Percentiles rank a stretch among this genome's conserved stretches.
phyloP scores from a whole-genome alignment of 2,888 invertebrate species.

The Auanema sp. region DNA sequence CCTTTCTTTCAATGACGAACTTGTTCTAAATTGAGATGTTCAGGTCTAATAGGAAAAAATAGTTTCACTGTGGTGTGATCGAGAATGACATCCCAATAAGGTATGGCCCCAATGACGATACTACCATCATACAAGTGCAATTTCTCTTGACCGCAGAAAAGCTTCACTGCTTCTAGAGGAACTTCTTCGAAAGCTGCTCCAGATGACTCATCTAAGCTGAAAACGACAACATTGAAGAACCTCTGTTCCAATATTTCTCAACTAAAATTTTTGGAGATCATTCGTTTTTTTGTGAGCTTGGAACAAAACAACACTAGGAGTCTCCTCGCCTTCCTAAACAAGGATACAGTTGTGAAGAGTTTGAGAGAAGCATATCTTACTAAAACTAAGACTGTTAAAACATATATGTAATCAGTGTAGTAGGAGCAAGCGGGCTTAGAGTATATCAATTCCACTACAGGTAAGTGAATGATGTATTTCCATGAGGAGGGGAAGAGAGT shows the following conservation, averaged over 20 bases:
- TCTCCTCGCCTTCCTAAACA: conserved; percentile 7
- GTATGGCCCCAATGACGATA: conserved; percentile 11
- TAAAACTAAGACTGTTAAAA: not conserved
- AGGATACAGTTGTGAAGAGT: not conserved
- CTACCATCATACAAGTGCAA: conserved; percentile 19
- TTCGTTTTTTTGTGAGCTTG: not conserved
- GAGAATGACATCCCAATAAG: not conserved
- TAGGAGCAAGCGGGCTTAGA: not conserved
- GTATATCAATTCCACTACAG: not conserved
- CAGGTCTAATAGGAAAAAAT: not conserved
- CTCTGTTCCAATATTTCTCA: too few species aligned
- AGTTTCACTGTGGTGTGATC: not conserved
- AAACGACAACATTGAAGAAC: not conserved
- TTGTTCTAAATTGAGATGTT: not conserved
- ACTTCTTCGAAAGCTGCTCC: conserved; percentile 6
- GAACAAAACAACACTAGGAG: not conserved
- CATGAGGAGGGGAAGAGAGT: conserved; percentile 18
- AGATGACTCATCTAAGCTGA: conserved; percentile 6
- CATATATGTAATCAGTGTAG: not conserved
- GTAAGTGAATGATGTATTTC: conserved; percentile 1
- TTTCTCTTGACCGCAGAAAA: conserved; percentile 1
- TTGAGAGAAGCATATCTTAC: not conserved
- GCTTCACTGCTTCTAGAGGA: conserved; percentile 14
- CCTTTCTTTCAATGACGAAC: conserved; percentile 7
- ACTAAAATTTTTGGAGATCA: not conserved